Conservation (phyloP, 2,113 vertebrate genomes). For the Aptenodytes forsteri region DNA sequence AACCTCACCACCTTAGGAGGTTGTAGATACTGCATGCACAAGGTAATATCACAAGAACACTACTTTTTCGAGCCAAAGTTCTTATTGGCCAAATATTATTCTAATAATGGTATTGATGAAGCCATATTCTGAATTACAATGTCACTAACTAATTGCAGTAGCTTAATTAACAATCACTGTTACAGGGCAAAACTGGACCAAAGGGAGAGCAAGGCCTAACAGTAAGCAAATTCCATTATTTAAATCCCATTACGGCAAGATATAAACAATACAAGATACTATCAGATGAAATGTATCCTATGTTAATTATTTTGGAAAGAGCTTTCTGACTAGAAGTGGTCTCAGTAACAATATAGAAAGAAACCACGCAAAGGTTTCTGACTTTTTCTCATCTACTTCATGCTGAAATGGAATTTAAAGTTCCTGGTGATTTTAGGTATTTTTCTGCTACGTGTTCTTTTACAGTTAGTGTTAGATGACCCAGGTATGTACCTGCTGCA, state of each 20-base stretch:
- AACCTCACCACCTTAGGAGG: neutral
- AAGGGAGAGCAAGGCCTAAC: slow-evolving; percentile 88
- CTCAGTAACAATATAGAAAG: neutral
- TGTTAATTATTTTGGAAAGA: neutral
- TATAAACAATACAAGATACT: neutral
- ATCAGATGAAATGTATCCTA: neutral
- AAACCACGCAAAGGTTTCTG: neutral
- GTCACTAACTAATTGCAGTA: neutral
- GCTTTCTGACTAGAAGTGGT: neutral
- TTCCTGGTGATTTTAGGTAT: neutral
- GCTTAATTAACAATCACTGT: slow-evolving; percentile 18
- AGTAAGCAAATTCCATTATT: slow-evolving; percentile 70
- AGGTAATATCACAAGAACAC: neutral
- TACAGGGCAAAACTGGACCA: slow-evolving; percentile 80
- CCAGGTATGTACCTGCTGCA: neutral
- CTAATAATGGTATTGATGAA: neutral
- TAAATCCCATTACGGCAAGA: neutral
- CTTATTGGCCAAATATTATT: neutral
- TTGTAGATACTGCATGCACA: neutral
- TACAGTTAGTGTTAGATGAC: neutral
- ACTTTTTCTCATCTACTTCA: neutral
- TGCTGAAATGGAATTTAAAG: neutral
- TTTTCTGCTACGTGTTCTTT: neutral
- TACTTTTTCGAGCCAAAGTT: neutral
- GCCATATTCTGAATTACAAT: neutral